Conservation (phyloP, 2,888 invertebrate genomes). For the Rhyacophila evoluta region DNA sequence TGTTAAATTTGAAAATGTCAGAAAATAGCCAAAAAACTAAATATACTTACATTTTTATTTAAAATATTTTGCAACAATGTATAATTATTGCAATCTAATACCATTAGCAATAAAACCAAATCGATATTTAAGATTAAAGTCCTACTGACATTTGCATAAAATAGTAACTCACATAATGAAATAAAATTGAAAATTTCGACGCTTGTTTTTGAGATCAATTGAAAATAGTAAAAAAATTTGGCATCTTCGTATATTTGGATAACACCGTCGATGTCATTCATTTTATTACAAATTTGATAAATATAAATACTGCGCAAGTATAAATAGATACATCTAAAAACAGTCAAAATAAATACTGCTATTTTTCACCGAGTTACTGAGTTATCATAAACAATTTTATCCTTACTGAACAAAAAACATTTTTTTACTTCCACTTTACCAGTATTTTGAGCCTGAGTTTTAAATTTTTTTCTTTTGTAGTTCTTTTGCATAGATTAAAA, state of each 20-base stretch:
- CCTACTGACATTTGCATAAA: background rate
- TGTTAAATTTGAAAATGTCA: background rate
- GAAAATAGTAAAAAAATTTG: background rate
- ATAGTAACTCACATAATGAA: background rate
- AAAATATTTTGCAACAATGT: background rate
- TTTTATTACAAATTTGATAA: background rate
- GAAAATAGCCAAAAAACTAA: too few relatives aligned
- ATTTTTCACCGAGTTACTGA: too few relatives aligned
- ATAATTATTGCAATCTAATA: background rate
- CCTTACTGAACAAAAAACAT: too few relatives aligned
- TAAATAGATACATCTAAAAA: too few relatives aligned
- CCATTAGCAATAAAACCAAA: too few relatives aligned
- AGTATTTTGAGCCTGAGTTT: too few relatives aligned
- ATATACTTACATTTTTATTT: background rate
- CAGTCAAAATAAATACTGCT: too few relatives aligned
- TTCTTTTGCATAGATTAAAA: too few relatives aligned
- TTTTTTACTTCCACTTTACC: too few relatives aligned
- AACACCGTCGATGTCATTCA: background rate
- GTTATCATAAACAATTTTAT: too few relatives aligned
- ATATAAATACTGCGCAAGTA: background rate
- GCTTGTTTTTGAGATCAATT: slow-evolving; percentile 3
- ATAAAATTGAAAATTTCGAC: background rate
- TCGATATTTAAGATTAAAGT: too few relatives aligned
- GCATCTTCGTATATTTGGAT: slow-evolving; percentile 1
- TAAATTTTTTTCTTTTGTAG: too few relatives aligned